Base-by-base conservation (phyloP, 2,888 invertebrate species). In the Amphipoea lucens region DNA sequence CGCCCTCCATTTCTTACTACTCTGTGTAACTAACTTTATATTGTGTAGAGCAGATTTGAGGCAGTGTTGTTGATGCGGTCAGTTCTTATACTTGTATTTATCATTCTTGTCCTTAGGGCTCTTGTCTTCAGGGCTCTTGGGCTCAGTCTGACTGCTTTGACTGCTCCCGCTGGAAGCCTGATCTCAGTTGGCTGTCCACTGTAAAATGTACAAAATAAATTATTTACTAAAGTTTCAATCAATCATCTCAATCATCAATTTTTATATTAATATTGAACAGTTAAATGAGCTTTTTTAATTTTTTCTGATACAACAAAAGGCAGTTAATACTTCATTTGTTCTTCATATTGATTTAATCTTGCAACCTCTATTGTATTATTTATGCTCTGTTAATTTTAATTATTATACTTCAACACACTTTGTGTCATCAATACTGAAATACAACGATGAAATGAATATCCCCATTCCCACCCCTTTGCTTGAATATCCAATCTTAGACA, bases 131-230 rank as follows among this genome's bases (percentile, higher is more conserved):
- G 62, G 83, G 68, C 40, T 75, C 2, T 20, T 73, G 75, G 85
- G 85, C n/a, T 77, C 77, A 67, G 84, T 57, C 63, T 57, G 82
- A 82, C 78, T 78, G 62, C 70, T 78, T 45, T 74, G 81, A 83
- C 90, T 81, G 83, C 90, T 90, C 74, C 90, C 92, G 78, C 92
- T 83, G 51, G 87, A 84, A 68, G 89, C 94, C 93, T 91, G 79
- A 89, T 94, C 93, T 96, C 96, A 96, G 90, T 94, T 91, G 0
- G 95, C 87, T 42, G 95, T 94, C 96, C 96, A 96, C 96, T 96
- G 93, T 0, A 92, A 93, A 42, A 84, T 45, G 71, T 72, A 77
- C 45, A 69, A 62, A 45, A 29, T 1, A 12, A 65, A 29, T 51
- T 1, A n/a, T 14, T 57, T 14, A 36, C 6, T 54, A 14, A 4